Conservation (phyloP, 2,113 vertebrate genomes). For the Vireo altiloquus region DNA sequence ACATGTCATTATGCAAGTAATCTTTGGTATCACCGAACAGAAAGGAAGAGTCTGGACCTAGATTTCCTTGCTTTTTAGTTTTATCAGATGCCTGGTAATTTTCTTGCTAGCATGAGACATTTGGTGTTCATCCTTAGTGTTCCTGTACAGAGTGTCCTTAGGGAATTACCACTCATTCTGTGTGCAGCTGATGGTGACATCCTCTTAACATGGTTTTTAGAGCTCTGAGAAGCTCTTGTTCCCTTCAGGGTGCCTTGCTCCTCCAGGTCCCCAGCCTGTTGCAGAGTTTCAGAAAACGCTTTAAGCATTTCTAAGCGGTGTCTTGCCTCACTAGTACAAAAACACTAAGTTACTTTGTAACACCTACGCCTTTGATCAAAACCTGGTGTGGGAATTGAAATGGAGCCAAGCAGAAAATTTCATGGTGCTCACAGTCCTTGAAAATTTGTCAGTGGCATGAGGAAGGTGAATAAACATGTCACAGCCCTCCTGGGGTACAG, state of each 20-base stretch:
- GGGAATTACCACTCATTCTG: neutral
- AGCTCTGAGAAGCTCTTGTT: neutral
- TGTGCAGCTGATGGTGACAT: neutral
- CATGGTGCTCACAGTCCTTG: neutral
- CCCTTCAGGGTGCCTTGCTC: neutral
- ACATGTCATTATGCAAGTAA: neutral
- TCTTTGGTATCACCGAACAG: neutral
- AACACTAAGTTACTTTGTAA: neutral
- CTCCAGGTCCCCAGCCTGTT: neutral
- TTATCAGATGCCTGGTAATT: neutral
- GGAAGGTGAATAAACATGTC: neutral
- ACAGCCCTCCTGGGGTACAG: neutral
- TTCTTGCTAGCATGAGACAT: neutral
- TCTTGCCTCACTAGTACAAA: neutral
- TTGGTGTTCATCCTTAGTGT: neutral
- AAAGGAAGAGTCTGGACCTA: neutral
- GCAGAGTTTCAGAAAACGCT: neutral
- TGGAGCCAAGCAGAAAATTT: neutral
- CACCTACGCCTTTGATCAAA: neutral
- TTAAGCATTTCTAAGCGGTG: fast-evolving
- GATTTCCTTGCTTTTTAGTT: neutral
- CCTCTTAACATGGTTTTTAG: neutral
- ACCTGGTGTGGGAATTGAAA: neutral
- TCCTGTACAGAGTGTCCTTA: neutral
- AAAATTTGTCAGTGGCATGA: neutral